These are phyloP conservation scores for Perizoma flavofasciatum DNA, from an alignment of 2,888 invertebrate species.

Conservation along the genomic window DNA sequence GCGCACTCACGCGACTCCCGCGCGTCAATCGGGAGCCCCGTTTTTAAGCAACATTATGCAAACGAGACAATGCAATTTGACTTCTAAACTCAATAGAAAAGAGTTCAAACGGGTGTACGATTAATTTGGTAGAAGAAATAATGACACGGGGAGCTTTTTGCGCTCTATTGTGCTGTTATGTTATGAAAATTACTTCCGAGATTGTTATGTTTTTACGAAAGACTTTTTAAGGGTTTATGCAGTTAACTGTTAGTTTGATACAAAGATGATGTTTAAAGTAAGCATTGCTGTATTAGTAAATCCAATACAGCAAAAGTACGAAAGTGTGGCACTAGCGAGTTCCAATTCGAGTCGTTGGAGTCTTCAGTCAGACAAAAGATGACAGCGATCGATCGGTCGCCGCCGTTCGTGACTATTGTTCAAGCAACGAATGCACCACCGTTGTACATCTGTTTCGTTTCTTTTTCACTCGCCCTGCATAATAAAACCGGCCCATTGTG, in stretches of 20 bases:
- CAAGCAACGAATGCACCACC: constrained; percentile 69
- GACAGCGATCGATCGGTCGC: constrained; percentile 68
- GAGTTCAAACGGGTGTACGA: constrained; percentile 11
- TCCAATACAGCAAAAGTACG: too few species aligned
- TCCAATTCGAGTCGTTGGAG: constrained; percentile 48
- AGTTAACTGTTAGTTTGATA: too few species aligned
- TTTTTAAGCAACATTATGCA: constrained; percentile 35
- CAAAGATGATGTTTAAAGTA: too few species aligned
- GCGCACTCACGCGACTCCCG: constrained; percentile 71
- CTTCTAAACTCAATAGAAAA: constrained; percentile 44
- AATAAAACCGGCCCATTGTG: constrained; percentile 80
- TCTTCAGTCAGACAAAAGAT: constrained; percentile 66
- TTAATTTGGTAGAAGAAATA: constrained; percentile 8
- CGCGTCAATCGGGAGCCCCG: constrained; percentile 64
- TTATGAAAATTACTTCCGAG: constrained; percentile 71
- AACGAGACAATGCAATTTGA: constrained; percentile 42
- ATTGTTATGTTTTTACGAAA: constrained; percentile 41
- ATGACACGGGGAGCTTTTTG: constrained; percentile 5
- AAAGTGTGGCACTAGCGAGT: constrained; percentile 51
- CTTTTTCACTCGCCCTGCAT: constrained; percentile 76
- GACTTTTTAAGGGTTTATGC: too few species aligned
- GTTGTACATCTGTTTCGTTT: constrained; percentile 80
- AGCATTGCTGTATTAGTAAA: too few species aligned
- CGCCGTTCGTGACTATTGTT: constrained; percentile 78
- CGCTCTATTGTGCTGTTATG: constrained; percentile 66